Conservation (phyloP, 2,797 vertebrate species). For the Oreortyx pictus region DNA sequence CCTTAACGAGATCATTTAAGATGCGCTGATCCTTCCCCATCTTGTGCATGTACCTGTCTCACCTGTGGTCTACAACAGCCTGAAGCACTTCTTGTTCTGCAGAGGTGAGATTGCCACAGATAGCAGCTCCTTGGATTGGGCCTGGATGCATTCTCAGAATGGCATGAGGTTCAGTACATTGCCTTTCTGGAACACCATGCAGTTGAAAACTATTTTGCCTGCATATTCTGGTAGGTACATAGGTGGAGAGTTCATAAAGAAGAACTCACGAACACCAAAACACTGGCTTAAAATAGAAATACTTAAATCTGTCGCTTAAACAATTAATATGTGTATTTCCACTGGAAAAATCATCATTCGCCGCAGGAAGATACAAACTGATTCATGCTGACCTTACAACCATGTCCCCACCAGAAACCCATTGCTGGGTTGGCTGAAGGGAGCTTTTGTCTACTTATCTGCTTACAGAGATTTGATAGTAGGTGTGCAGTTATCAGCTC, state of each 20-base stretch:
- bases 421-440: background rate
- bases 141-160: background rate
- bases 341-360: background rate
- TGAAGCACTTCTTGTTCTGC: background rate
- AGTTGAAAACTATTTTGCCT: background rate
- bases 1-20: background rate
- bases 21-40: background rate
- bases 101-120: background rate
- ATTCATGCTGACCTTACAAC: background rate
- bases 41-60: fast-evolving
- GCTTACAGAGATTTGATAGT: slow-evolving; percentile 24
- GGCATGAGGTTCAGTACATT: background rate
- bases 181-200: background rate
- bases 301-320: background rate
- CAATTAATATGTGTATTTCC: background rate
- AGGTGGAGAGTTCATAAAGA: background rate
- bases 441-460: slow-evolving; percentile 16
- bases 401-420: slow-evolving; percentile 15
- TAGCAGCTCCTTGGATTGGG: background rate
- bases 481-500: background rate
- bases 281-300: background rate
- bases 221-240: fast-evolving
- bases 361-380: background rate
- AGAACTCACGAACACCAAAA: background rate
- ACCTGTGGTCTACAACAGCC: background rate